A percentile compares a stretch with the other conserved stretches of the same genome.
These are phyloP conservation scores for Phallusia fumigata DNA, from an alignment of 23 tunicate species.

Conservation along the genomic window DNA sequence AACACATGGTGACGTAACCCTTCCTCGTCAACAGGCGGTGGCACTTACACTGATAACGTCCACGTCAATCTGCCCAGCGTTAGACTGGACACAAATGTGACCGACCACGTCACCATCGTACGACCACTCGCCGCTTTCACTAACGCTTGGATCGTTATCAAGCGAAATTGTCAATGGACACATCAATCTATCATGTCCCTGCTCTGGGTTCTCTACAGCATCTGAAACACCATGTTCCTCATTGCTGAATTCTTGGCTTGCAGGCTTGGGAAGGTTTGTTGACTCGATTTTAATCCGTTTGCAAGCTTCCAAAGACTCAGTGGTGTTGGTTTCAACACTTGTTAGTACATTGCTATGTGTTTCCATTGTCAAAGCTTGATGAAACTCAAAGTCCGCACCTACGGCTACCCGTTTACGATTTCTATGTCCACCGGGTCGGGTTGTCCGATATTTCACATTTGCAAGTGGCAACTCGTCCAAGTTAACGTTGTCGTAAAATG, in stretches of 20 bases:
- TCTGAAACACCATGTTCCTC: too few species aligned
- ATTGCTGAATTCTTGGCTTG: too few species aligned
- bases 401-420: neutral
- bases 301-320: neutral
- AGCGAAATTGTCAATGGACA: neutral
- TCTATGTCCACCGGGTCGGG: neutral
- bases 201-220: too few species aligned
- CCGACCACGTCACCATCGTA: constrained; percentile 6
- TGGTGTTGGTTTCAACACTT: neutral
- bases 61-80: neutral
- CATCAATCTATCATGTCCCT: neutral
- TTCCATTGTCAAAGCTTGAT: neutral
- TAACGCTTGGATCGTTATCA: neutral
- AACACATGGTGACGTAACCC: too few species aligned
- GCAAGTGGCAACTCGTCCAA: neutral
- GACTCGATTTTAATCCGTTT: neutral
- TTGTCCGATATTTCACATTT: neutral
- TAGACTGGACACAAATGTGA: constrained; percentile 14
- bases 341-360: neutral
- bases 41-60: constrained; percentile 17
- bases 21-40: too few species aligned
- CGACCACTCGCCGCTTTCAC: neutral
- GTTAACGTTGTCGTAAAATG: neutral
- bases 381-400: neutral
- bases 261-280: too few species aligned